Conservation (phyloP, 2,797 vertebrate species). For the Trachops cirrhosus region DNA sequence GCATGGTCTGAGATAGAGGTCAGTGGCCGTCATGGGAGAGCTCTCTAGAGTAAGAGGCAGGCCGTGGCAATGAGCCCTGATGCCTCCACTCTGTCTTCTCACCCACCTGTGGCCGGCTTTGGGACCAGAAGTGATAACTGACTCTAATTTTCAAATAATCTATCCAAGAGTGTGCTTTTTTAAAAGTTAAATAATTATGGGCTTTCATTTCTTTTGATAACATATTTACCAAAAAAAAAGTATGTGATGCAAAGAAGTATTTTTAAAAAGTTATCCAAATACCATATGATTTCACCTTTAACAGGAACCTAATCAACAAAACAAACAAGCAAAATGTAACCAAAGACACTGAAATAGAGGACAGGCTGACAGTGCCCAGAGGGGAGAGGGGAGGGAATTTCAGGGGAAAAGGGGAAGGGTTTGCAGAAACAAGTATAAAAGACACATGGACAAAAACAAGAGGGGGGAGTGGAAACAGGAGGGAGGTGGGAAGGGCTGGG, state of each 20-base stretch:
- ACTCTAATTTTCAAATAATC: background rate
- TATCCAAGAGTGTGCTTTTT: background rate
- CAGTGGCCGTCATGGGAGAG: background rate
- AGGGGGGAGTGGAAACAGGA: too few species aligned
- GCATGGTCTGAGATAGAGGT: background rate
- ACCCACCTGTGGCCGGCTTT: background rate
- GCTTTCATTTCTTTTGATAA: constrained; percentile 14
- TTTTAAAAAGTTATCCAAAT: background rate
- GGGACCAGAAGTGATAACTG: background rate
- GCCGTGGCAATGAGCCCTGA: background rate
- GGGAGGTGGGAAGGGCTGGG: too few species aligned
- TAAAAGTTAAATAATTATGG: background rate
- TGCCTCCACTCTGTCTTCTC: background rate
- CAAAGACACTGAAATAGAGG: too few species aligned
- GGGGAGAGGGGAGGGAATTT: too few species aligned
- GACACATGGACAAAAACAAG: too few species aligned
- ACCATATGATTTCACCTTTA: too few species aligned
- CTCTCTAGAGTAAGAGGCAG: background rate
- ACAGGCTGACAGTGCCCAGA: too few species aligned
- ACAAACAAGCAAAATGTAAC: too few species aligned
- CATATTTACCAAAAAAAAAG: background rate
- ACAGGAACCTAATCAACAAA: too few species aligned
- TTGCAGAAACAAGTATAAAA: too few species aligned
- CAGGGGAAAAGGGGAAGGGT: too few species aligned
- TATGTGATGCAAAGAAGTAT: background rate